These are phyloP conservation scores for Acanthacorydalis orientalis DNA, from an alignment of 2,888 invertebrate genomes.

Conservation along the genomic window DNA sequence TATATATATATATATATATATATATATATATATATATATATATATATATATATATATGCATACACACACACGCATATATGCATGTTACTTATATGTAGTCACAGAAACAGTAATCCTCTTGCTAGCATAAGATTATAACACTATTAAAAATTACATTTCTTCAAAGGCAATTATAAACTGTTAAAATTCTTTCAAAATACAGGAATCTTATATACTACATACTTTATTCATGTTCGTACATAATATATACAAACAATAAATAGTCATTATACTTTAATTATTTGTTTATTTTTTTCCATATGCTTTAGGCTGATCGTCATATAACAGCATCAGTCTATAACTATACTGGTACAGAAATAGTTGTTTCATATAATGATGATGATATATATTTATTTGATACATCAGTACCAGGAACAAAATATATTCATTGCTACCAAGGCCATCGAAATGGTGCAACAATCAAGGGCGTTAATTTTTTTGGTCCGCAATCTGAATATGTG, in stretches of 20 bases:
- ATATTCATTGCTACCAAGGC: slow-evolving; percentile 36
- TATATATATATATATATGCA: too few relatives aligned
- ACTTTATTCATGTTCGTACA: too few relatives aligned
- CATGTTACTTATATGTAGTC: too few relatives aligned
- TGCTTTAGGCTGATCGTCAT: slow-evolving; percentile 32
- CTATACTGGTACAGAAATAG: slow-evolving; percentile 75
- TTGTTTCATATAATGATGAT: slow-evolving; percentile 89
- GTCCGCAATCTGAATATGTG: slow-evolving; percentile 76
- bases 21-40: too few relatives aligned
- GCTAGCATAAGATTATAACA: neutral
- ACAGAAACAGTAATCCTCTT: neutral
- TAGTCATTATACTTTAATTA: neutral
- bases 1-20: too few relatives aligned
- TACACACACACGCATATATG: too few relatives aligned
- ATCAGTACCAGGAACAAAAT: slow-evolving; percentile 30
- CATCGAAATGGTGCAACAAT: slow-evolving; percentile 57
- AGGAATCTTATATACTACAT: too few relatives aligned
- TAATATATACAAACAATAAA: neutral
- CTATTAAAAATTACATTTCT: neutral
- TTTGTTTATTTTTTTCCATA: neutral
- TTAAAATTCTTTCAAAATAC: too few relatives aligned
- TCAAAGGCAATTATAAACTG: neutral
- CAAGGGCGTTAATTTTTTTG: slow-evolving; percentile 89
- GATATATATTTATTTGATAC: slow-evolving; percentile 80
- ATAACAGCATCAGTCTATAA: slow-evolving; percentile 86